These are phyloP conservation scores for Epizoanthus illoricatus DNA, from an alignment of 92 coral and sea anemone species.

Conservation along the genomic window DNA sequence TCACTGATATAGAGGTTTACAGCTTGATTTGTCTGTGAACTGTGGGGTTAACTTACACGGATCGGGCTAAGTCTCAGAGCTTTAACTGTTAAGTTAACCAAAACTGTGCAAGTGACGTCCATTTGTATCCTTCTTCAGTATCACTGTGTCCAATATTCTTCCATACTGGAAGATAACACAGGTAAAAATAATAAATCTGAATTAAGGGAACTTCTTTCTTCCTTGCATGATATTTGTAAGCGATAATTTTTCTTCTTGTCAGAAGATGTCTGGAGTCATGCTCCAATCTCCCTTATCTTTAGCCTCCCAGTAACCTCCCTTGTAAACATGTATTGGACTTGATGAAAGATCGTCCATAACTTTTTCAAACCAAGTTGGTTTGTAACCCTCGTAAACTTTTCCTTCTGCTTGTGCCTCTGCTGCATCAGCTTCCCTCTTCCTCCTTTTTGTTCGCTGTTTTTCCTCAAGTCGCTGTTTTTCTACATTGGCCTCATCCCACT, in stretches of 20 bases:
- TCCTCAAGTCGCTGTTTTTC: slow-evolving; percentile 94
- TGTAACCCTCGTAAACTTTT: slow-evolving; percentile 86
- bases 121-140: too few relatives aligned
- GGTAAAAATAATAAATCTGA: background rate
- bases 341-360: slow-evolving; percentile 79
- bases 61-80: too few relatives aligned
- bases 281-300: slow-evolving; percentile 93
- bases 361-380: slow-evolving; percentile 94
- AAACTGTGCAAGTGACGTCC: too few relatives aligned
- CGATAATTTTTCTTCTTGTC: slow-evolving; percentile 6
- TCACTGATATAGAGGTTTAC: too few relatives aligned
- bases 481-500: slow-evolving; percentile 96
- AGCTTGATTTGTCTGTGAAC: too few relatives aligned
- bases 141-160: too few relatives aligned
- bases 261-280: slow-evolving; percentile 87
- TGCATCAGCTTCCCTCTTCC: slow-evolving; percentile 84
- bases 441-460: slow-evolving; percentile 86
- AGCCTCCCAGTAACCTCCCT: slow-evolving; percentile 99
- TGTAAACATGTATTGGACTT: slow-evolving; percentile 85
- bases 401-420: slow-evolving; percentile 81
- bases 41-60: too few relatives aligned
- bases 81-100: too few relatives aligned
- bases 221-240: background rate
- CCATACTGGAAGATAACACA: too few relatives aligned
- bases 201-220: background rate